A percentile compares a stretch with the other conserved stretches of the same genome.
Evolutionary conservation across 2,113 vertebrate genomes (phyloP).

Genomic region (Ictalurus punctatus): DNA sequence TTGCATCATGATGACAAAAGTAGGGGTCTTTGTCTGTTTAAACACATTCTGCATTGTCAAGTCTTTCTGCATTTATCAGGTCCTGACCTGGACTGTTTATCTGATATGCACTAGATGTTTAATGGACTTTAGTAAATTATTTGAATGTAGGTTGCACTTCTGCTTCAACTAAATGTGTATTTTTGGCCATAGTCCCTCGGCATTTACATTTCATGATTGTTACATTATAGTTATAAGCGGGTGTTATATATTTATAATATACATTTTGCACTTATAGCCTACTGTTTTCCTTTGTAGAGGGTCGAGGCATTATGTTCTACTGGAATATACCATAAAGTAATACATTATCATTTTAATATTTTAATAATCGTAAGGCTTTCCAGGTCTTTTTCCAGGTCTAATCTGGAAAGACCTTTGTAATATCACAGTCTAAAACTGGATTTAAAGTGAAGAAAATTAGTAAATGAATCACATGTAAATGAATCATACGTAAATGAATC

Average conservation of each 20-base stretch:
- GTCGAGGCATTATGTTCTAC: background rate
- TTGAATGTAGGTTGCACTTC: background rate
- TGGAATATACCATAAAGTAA: background rate
- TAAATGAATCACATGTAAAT: no score
- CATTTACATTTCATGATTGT: background rate
- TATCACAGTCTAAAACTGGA: no score
- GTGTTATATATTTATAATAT: background rate
- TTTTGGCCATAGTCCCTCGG: background rate
- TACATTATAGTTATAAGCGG: background rate
- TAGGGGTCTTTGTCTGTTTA: background rate
- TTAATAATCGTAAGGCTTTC: background rate
- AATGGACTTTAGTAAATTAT: background rate
- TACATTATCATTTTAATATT: background rate
- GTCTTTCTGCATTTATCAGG: background rate
- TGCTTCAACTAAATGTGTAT: background rate
- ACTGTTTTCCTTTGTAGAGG: background rate
- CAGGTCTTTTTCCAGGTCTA: no score
- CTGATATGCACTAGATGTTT: background rate
- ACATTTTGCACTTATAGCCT: background rate
- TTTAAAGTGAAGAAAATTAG: no score
- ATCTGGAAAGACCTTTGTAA: no score
- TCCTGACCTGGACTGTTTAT: background rate
- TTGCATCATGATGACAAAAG: background rate
- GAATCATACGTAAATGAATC: no score
- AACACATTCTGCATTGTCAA: background rate